Percentiles rank a stretch among this genome's conserved stretches.
phyloP scores from a whole-genome alignment of 2,113 vertebrate species.

The Rhinogobius similis region DNA sequence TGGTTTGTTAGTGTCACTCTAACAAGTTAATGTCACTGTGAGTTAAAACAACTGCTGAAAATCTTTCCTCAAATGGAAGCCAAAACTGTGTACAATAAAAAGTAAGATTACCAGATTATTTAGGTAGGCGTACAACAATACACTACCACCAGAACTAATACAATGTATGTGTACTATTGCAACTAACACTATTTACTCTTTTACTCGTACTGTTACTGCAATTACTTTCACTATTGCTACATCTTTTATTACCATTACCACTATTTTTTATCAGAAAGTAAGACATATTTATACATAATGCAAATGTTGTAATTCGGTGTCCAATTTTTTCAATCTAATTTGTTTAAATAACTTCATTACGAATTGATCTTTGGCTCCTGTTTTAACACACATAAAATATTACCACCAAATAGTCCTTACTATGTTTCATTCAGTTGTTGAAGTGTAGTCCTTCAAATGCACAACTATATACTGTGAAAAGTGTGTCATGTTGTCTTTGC shows the following conservation, averaged over 20 bases:
- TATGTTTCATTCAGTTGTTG: no score
- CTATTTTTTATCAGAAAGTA: no score
- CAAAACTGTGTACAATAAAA: background rate
- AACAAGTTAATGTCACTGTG: conserved; percentile 6
- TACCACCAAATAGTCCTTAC: no score
- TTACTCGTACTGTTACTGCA: background rate
- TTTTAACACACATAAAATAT: no score
- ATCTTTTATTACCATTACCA: background rate
- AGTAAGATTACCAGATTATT: background rate
- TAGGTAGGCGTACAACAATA: background rate
- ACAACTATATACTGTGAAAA: conserved; percentile 1
- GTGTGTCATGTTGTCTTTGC: conserved; percentile 23
- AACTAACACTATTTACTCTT: background rate
- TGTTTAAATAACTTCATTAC: no score
- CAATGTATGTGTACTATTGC: background rate
- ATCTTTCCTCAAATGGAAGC: background rate
- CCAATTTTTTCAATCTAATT: no score
- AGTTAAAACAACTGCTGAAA: background rate
- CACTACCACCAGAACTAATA: background rate
- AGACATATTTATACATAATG: no score
- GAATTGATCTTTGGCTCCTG: no score
- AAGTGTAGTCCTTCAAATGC: background rate
- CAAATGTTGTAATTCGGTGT: no score
- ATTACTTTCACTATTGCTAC: background rate
- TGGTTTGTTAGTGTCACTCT: conserved; percentile 43